Base-by-base conservation (phyloP, 1,140 invertebrate genomes). In the Nephila pilipes region DNA sequence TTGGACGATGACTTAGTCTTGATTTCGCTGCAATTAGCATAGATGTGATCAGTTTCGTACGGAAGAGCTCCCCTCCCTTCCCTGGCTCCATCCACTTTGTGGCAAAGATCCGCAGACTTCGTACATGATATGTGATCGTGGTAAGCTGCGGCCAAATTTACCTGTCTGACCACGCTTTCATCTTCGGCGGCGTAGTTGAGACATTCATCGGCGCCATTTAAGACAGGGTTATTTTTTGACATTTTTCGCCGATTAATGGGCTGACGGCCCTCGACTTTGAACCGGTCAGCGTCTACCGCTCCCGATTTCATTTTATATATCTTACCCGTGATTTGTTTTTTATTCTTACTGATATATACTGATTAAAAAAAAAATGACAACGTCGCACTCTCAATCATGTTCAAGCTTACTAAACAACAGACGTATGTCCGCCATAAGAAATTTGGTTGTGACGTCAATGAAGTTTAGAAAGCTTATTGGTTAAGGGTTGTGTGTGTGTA, bases 1-100 rank as follows among this genome's bases (percentile, higher is more conserved):
- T 32, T 57, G 63, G 87, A 79, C 57, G 88, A 75, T 25, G 94
- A 85, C 95, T 95, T 89, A 95, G 94, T 75, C 95, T 94, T 95
- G 83, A 95, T 95, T 93, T 96, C 95, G 83, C 95, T 96, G 95
- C 96, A 96, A 94, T 96, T 96, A 25, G 96, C 96, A 94, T 96
- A 96, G 95, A 96, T 96, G 94, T 96, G 96, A 95, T 96, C 96
- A 87, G 96, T 96, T 94, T 96, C 96, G 94, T 95, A 96, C 6
- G 96, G 95, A 90, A 94, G 94, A 20, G 87, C 32, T 55, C 80
- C 75, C 25, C 29, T 69, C 85, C 57, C 85, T 65, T 83, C 87
- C 80, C 38, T 89, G 55, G 55, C 6, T 63, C 25, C 29, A 32
- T 80, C 57, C 29, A 58, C 80, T n/a, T 55, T 87, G 91, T 75